Evolutionary conservation across 2,888 invertebrate genomes (phyloP).

Genomic region (Pristionchus mayeri): DNA sequence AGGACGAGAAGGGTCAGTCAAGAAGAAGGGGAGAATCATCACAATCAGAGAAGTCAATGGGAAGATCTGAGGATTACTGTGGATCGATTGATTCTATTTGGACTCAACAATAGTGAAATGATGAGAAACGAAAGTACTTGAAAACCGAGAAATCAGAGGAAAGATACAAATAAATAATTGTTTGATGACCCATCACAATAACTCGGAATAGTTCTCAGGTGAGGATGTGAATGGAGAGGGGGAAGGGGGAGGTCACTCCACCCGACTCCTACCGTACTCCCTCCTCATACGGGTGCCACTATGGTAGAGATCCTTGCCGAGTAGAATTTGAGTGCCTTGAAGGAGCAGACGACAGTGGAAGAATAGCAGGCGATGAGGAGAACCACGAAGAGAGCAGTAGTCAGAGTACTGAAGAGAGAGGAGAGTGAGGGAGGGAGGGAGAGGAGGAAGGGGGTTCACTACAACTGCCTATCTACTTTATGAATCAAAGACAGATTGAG

Average conservation of each 20-base stretch:
- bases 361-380: slow-evolving; percentile 16
- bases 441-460: not conserved
- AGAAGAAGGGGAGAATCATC: slow-evolving; percentile 25
- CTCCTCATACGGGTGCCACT: slow-evolving; percentile 37
- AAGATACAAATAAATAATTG: not conserved
- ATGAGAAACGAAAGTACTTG: not conserved
- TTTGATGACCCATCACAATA: not conserved
- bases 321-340: not conserved
- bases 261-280: slow-evolving; percentile 32
- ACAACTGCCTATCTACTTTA: too few relatives aligned
- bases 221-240: not conserved
- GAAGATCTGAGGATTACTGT: not conserved
- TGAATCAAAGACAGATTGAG: too few relatives aligned
- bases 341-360: slow-evolving; percentile 31
- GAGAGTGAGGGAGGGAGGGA: not conserved
- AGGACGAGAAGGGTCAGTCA: slow-evolving; percentile 29
- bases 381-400: not conserved
- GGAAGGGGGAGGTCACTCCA: not conserved
- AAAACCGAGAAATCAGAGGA: not conserved
- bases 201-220: not conserved
- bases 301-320: slow-evolving; percentile 26
- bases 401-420: not conserved
- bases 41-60: slow-evolving; percentile 30
- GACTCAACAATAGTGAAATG: not conserved
- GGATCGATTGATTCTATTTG: not conserved